Base-by-base conservation (phyloP, 1,140 invertebrate genomes). In the Dreissena polymorpha region DNA sequence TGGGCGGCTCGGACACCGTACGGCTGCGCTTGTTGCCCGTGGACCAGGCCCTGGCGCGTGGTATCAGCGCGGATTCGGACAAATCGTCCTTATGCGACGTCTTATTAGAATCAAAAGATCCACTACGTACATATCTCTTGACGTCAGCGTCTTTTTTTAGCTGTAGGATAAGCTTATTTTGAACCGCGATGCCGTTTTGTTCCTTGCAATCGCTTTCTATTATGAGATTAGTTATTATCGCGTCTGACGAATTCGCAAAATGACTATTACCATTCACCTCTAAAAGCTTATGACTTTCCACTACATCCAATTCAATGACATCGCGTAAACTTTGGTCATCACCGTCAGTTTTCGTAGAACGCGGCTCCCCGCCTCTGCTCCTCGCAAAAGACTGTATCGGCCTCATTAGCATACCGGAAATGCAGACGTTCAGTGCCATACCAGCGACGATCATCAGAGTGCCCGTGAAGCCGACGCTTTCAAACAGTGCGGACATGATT, bases 381-480 rank as follows among this genome's bases (percentile, higher is more conserved):
- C 39, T 23, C 76, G 69, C 67, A 71, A 76, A 83, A 6, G 74
- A 83, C n/a, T 76, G 50, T 6, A 83, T 63, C n/a, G 81, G 81
- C 68, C 81, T 63, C 21, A 83, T 57, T 25, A 83, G 39, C 49
- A 73, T 55, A 21, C 73, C 73, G 10, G 72, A 51, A 12, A 83
- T 25, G 12, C 67, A 27, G 50, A 76, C 51, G 50, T 83, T 63
- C 21, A 83, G 64, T n/a, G 55, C 71, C 67, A 83, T 76, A 0
- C 81, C 81, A 2, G 81, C 73, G 6, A 83, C 81, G 55, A 83
- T 70, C 29, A 77, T 70, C 10, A 76, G 50, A 23, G 81, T 83
- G 21, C 81, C 81, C 6, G 73, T 16, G 55, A 69, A 83, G 5
- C 81, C 81, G 21, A 21, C 60, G 13, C 70, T 29, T 51, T 76